These are phyloP conservation scores for Ormyrus nitidulus DNA, from an alignment of 2,888 invertebrate species.

Conservation along the genomic window DNA sequence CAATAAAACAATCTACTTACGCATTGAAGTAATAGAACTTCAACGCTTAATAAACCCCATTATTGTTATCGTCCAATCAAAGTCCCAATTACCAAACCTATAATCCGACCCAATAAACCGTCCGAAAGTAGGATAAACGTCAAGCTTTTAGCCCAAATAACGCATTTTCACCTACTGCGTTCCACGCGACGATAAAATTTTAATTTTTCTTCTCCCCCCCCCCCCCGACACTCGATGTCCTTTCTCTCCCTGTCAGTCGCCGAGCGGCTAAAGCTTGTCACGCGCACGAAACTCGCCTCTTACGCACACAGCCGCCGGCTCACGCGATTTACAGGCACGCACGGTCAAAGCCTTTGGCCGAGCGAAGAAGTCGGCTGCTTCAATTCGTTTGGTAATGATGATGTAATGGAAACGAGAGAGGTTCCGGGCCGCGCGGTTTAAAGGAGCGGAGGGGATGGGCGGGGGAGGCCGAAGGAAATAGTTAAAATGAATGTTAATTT, in stretches of 20 bases:
- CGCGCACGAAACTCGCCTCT: neutral
- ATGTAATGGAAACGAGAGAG: neutral
- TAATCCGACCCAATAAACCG: too few species aligned
- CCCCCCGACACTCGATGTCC: neutral
- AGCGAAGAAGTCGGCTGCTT: neutral
- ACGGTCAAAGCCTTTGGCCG: neutral
- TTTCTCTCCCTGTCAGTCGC: neutral
- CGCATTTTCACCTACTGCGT: neutral
- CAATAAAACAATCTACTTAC: too few species aligned
- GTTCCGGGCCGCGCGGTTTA: too few species aligned
- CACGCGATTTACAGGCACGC: neutral
- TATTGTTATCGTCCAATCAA: too few species aligned
- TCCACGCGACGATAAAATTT: conserved; percentile 8
- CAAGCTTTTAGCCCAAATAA: too few species aligned
- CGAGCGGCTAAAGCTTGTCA: conserved; percentile 16
- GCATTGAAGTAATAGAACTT: too few species aligned
- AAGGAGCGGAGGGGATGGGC: too few species aligned
- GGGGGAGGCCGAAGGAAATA: too few species aligned
- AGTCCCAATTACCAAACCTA: too few species aligned
- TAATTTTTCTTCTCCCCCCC: neutral
- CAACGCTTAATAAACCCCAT: too few species aligned
- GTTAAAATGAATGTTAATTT: too few species aligned
- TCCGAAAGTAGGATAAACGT: too few species aligned
- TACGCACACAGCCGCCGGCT: neutral
- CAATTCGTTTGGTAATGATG: conserved; percentile 17